Evolutionary conservation across 2,113 vertebrate species (phyloP), one percentile per base, ranked within the genome.

Genomic region (Oryzias woworae): DNA sequence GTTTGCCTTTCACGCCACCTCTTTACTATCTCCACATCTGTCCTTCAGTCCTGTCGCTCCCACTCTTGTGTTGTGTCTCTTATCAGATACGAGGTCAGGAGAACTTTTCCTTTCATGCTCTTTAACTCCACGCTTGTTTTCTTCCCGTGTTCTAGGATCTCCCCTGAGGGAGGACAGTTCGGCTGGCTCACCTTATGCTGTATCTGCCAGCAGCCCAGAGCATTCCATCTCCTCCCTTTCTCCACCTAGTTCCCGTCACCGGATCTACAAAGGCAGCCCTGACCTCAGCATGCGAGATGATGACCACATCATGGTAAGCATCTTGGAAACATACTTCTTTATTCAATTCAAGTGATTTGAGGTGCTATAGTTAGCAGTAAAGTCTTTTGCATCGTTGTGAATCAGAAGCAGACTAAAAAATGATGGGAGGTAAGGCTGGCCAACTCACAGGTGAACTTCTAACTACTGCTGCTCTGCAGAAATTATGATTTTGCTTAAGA

Each of bases 171-270:
- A 90, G 68, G 87, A 85, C 45, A 92, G 91, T 78, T 83, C 87
- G 54, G 82, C 65, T 41, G 89, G 82, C 52, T 92, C 90, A 24
- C 85, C 73, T 1, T 91, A 90, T 67, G 80, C 82, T 59, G 77
- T 76, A 69, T 88, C 87, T 18, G 68, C 75, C 81, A 90, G 91
- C 88, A 93, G 91, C 78, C 90, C 88, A 7, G 91, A 92, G 56
- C 89, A 81, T 46, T 92, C 90, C 53, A 86, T 87, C 43, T 85
- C 85, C 69, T 89, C 88, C 61, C 85, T 89, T 36, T 88, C 88
- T 50, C 87, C 86, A 51, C 85, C 87, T 59, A 90, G 85, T 71
- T 87, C 87, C 55, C 88, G 79, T 48, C 88, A 88, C 70, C 74
- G 75, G 53, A 76, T 81, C 73, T 86, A 77, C 77, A 87, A 87